A percentile compares a stretch with the other conserved stretches of the same genome.
These are phyloP conservation scores for mouse (Mus musculus) DNA, from an alignment of 2,113 vertebrate genomes.

Conservation along the genomic window DNA sequence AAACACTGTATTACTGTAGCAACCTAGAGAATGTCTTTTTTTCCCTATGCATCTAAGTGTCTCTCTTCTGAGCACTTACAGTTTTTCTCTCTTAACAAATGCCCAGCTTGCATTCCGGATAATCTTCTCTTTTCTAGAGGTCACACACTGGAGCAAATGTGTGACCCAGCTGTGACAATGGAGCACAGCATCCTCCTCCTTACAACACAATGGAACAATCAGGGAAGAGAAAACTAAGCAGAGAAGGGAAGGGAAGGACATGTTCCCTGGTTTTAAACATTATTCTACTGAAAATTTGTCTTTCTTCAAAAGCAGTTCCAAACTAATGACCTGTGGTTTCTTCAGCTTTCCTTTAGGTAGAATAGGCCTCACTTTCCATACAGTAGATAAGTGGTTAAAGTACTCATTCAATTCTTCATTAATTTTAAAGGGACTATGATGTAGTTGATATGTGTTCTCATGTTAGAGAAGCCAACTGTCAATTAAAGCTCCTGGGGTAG, in stretches of 20 bases:
- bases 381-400: constrained; percentile 73
- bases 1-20: constrained; percentile 30
- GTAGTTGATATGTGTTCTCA: constrained; percentile 33
- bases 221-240: constrained; percentile 55
- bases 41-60: constrained; percentile 41
- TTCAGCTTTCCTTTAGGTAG: constrained; percentile 68
- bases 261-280: constrained; percentile 67
- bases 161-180: constrained; percentile 69
- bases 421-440: constrained; percentile 70
- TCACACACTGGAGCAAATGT: constrained; percentile 54
- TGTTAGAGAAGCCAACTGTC: constrained; percentile 49
- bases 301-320: constrained; percentile 77
- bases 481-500: constrained; percentile 50
- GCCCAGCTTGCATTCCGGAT: constrained; percentile 47
- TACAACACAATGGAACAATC: constrained; percentile 59
- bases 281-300: constrained; percentile 66
- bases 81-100: constrained; percentile 65
- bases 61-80: constrained; percentile 55
- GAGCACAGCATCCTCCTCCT: constrained; percentile 53
- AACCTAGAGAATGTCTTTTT: constrained; percentile 57
- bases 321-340: constrained; percentile 73
- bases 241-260: constrained; percentile 54
- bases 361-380: constrained; percentile 66
- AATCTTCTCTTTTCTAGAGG: neutral
- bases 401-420: constrained; percentile 70